Percentiles rank a stretch among this genome's conserved stretches.
Evolutionary conservation across 2,888 invertebrate genomes (phyloP).

Genomic region (Calliphora vomitoria): DNA sequence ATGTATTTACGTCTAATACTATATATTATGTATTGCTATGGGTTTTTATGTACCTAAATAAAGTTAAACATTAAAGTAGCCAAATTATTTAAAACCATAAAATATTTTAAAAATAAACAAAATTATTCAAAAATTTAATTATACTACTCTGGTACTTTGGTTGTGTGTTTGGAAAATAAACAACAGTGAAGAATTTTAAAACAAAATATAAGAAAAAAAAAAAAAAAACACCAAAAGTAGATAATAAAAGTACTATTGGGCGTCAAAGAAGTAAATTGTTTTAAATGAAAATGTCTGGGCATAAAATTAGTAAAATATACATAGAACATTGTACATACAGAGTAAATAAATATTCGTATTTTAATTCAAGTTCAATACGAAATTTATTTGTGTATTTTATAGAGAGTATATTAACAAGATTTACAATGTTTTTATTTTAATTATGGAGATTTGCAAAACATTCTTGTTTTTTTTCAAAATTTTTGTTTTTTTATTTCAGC

Average conservation of each 20-base stretch:
- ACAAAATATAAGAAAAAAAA: neutral
- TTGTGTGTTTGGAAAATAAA: conserved; percentile 39
- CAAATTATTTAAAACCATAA: conserved; percentile 59
- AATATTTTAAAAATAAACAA: conserved; percentile 68
- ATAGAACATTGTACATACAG: neutral
- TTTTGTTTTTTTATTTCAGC: too few species aligned
- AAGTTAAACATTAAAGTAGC: conserved; percentile 32
- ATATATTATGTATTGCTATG: too few species aligned
- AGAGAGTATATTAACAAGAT: too few species aligned
- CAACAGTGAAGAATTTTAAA: conserved; percentile 15
- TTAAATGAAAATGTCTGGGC: neutral
- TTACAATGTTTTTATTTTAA: too few species aligned
- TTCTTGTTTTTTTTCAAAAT: too few species aligned
- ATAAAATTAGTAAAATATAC: neutral
- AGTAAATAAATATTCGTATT: neutral
- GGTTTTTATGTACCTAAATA: conserved; percentile 2
- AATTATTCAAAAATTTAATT: conserved; percentile 45
- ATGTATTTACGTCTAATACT: neutral
- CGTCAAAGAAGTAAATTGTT: neutral
- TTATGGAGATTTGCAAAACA: too few species aligned
- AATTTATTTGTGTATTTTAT: too few species aligned
- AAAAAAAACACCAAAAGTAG: neutral
- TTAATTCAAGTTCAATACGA: neutral
- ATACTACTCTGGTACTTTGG: conserved; percentile 11
- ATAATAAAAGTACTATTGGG: conserved; percentile 40